phyloP scores from a whole-genome alignment of 2,113 vertebrate genomes.

The Corythaixoides concolor region DNA sequence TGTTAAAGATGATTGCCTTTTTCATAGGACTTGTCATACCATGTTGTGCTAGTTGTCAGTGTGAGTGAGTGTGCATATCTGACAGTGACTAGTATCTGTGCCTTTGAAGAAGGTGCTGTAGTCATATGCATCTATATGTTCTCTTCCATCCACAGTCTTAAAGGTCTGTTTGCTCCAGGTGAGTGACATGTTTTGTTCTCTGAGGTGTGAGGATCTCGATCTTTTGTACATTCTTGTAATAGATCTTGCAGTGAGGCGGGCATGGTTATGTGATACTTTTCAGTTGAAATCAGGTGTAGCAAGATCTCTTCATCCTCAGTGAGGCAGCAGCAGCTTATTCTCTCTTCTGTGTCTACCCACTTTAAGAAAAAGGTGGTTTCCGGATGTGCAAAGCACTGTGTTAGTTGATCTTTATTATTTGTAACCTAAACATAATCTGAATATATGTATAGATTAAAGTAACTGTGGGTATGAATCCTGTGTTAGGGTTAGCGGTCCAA shows the following conservation, averaged over 20 bases:
- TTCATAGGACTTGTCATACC: neutral
- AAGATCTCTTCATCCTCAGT: neutral
- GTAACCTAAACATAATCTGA: neutral
- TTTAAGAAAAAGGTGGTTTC: neutral
- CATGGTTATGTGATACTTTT: neutral
- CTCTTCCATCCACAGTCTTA: neutral
- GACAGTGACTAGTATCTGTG: neutral
- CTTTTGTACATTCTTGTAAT: neutral
- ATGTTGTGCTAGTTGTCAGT: neutral
- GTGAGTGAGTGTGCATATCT: neutral
- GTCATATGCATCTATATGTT: neutral
- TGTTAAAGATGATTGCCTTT: neutral
- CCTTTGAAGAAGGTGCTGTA: neutral
- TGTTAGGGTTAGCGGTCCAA: neutral
- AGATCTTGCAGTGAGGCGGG: neutral
- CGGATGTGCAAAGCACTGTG: neutral
- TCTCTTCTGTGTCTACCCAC: neutral
- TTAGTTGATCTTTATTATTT: neutral
- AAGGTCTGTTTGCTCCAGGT: neutral
- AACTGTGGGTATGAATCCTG: neutral
- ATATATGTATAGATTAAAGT: neutral
- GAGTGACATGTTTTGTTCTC: neutral
- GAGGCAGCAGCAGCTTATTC: neutral
- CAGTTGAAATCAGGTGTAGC: neutral
- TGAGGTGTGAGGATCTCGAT: neutral